These are phyloP conservation scores for Mareca penelope DNA, from an alignment of 2,797 vertebrate genomes.

Conservation along the genomic window DNA sequence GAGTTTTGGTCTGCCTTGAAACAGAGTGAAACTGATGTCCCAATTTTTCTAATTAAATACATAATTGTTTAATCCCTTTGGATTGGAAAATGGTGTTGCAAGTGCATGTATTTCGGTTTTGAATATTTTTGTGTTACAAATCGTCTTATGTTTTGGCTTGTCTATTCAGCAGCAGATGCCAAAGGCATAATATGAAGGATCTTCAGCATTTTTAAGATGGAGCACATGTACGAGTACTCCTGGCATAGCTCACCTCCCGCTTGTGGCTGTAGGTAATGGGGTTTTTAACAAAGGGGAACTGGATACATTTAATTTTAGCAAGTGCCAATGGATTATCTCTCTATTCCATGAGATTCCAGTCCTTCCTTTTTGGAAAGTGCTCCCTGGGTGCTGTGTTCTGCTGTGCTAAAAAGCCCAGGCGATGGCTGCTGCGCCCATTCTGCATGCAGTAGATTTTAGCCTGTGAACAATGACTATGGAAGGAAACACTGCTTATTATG, in stretches of 20 bases:
- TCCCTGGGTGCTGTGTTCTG: neutral
- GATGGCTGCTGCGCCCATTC: neutral
- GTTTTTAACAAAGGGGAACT: neutral
- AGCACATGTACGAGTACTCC: neutral
- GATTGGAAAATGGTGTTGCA: neutral
- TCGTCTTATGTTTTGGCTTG: neutral
- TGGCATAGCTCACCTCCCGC: neutral
- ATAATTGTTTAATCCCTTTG: neutral
- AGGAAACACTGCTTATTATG: neutral
- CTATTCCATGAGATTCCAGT: neutral
- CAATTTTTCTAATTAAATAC: conserved; percentile 45
- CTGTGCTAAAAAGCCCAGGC: neutral
- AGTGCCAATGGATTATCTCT: neutral
- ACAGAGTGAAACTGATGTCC: neutral
- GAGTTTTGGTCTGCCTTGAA: neutral
- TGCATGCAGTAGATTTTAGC: neutral
- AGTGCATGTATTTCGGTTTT: neutral
- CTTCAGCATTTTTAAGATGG: neutral
- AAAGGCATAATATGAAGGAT: neutral
- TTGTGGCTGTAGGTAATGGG: neutral
- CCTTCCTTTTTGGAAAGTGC: neutral
- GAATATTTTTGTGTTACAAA: conserved; percentile 11
- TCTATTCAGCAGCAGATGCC: neutral
- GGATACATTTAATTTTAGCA: neutral
- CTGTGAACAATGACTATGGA: neutral